A percentile compares a stretch with the other conserved stretches of the same genome.
phyloP scores from a whole-genome alignment of 2,797 vertebrate species.

The Macropodus opercularis region DNA sequence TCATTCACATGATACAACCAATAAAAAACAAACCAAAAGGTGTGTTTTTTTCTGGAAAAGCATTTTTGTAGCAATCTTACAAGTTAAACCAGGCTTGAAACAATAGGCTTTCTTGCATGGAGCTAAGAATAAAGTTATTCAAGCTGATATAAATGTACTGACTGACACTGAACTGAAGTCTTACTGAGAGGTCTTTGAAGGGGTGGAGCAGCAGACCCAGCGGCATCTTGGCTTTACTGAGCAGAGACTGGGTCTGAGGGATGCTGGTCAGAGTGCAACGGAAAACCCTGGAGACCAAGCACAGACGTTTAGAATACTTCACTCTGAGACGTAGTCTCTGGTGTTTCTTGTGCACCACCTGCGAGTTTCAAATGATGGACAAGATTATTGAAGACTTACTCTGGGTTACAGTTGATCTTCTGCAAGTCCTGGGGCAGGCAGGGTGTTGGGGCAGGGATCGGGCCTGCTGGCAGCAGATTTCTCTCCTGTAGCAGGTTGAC shows the following conservation, averaged over 20 bases:
- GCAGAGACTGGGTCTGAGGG: slow-evolving; percentile 95
- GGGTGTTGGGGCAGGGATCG: slow-evolving; percentile 87
- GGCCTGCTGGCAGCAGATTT: slow-evolving; percentile 86
- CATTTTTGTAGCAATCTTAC: not conserved
- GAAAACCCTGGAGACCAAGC: slow-evolving; percentile 85
- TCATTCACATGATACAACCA: not conserved
- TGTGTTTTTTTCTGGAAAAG: not conserved
- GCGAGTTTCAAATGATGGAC: not conserved
- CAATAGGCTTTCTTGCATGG: not conserved
- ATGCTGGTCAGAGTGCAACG: slow-evolving; percentile 93
- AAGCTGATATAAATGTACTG: not conserved
- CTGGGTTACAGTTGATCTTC: slow-evolving; percentile 93
- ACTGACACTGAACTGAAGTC: slow-evolving; percentile 22
- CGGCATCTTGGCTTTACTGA: slow-evolving; percentile 98
- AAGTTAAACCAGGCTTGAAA: not conserved
- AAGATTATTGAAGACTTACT: slow-evolving; percentile 85
- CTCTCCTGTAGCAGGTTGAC: slow-evolving; percentile 97
- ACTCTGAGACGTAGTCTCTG: not conserved
- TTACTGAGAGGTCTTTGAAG: slow-evolving; percentile 98
- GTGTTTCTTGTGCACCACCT: not conserved
- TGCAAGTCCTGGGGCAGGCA: slow-evolving; percentile 94
- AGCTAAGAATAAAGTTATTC: not conserved
- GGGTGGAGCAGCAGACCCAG: slow-evolving; percentile 96
- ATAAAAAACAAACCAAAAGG: not conserved
- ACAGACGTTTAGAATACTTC: slow-evolving; percentile 1